Evolutionary conservation across 2,888 invertebrate genomes (phyloP), one percentile per base, ranked within the genome.

Genomic region (Gymnoscelis rufifasciata): DNA sequence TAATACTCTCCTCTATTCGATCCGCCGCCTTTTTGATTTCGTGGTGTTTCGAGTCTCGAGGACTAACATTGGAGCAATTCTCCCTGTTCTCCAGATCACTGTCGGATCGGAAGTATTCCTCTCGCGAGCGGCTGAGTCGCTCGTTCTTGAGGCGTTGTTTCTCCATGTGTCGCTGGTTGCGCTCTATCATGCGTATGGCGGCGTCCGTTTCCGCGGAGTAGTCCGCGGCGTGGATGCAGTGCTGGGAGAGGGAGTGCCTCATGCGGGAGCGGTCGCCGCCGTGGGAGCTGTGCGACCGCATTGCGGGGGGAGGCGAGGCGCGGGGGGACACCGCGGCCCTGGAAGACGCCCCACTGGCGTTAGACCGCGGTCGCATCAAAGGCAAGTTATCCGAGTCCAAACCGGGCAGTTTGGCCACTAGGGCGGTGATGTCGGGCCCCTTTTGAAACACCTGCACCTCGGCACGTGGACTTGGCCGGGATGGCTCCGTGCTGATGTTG

Each of bases 341-440:
- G 0, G 90, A 90, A 0, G 91, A 91, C 0, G 91, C 90, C 31
- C 91, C 91, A 1, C 91, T 91, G 60, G 86, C 86, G 59, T 83
- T 86, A 5, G 88, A 88, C 26, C 84, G 79, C n/a, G 91, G 91
- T 57, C 91, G 68, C 57, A 90, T 71, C 38, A 88, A 65, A 0
- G 88, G 88, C 52, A 88, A 62, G 54, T 81, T 79, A 8, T 67
- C 90, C 54, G 61, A 76, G 58, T 90, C 90, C 7, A 91, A 69
- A 2, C 91, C 91, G 0, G 92, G 91, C 26, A 92, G 74, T 64
- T 90, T 91, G 1, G 91, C 91, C 0, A 94, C 92, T 12, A 95
- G 78, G 0, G 94, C 92, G 1, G 94, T 94, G 15, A 94, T 93
- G 66, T 94, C 94, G 23, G 93, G 93, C 0, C 94, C 95, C 62